Evolutionary conservation across 37 sponge, comb jelly and placozoan genomes (phyloP), one percentile per base, ranked within the genome.

Genomic region (Ephydatia muelleri): DNA sequence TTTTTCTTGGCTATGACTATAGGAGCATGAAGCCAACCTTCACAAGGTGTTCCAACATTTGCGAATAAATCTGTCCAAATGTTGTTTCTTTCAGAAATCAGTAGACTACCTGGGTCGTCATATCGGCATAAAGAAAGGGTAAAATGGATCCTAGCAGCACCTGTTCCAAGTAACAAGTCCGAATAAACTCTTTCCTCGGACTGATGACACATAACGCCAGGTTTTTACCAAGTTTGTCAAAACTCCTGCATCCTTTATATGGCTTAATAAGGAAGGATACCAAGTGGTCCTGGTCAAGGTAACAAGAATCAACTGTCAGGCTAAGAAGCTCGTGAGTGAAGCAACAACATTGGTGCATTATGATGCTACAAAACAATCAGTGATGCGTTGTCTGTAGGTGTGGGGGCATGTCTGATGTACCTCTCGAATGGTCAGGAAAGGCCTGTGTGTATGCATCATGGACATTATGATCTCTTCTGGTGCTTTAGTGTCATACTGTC

Each of bases 321-420:
- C 78, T 2, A 85, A 85, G 47, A 16, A 70, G 26, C 38, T 21
- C 16, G 8, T 86, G 11, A 40, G 40, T 3, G 29, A 35, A 19
- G 2, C 85, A 8, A 57, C 57, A 23, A 19, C 65, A 28, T 23
- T 84, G 0, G 64, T 77, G 32, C 86, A 79, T 35, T 85, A 71
- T 67, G 78, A 85, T 40, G 29, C 85, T 48, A 35, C 77, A 38
- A 68, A 76, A 3, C 85, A 68, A 5, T 48, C 3, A 43, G 72
- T 13, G 72, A 70, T 70, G 82, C 82, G 2, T 68, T 38, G 69
- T 27, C 47, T 23, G 40, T 49, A 22, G 76, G 76, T 33, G 32
- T 83, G 21, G 84, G 84, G 19, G 84, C 84, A 83, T 66, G 78
- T 34, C 5, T 85, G 25, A 28, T 72, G 64, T 80, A 85, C 49